A percentile compares a stretch with the other conserved stretches of the same genome.
Evolutionary conservation across 2,888 invertebrate genomes (phyloP).

Genomic region (Chloroclystis v-ata): DNA sequence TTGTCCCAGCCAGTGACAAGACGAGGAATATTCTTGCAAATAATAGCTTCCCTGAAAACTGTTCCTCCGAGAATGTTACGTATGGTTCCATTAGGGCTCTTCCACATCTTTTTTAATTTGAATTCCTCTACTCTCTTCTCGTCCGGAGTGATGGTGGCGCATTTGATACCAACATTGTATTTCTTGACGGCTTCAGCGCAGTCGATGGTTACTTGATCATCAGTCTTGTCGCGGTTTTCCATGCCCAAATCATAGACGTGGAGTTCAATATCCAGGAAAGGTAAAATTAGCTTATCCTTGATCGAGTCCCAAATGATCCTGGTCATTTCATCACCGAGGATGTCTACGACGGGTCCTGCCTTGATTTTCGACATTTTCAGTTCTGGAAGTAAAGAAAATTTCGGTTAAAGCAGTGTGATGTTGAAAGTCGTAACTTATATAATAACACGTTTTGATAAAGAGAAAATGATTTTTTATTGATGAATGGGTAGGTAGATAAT

Average conservation of each 20-base stretch:
- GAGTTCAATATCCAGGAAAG: conserved; percentile 96
- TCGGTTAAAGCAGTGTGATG: too few species aligned
- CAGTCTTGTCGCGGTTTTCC: conserved; percentile 94
- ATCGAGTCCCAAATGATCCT: conserved; percentile 99
- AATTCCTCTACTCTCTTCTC: conserved; percentile 96
- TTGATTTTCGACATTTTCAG: conserved; percentile 81
- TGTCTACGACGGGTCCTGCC: conserved; percentile 93
- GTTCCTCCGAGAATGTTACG: conserved; percentile 92
- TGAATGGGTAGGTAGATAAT: too few species aligned
- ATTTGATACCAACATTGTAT: conserved; percentile 99
- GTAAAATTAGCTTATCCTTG: conserved; percentile 96
- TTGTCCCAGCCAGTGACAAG: conserved; percentile 96
- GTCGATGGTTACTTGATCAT: conserved; percentile 97
- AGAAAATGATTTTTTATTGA: too few species aligned
- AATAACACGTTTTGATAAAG: too few species aligned
- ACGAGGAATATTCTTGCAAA: conserved; percentile 95
- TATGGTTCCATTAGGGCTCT: conserved; percentile 92
- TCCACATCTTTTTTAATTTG: conserved; percentile 93
- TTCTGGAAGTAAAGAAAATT: conserved; percentile 14
- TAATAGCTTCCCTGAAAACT: conserved; percentile 91
- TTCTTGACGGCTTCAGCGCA: conserved; percentile 97
- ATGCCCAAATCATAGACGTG: conserved; percentile 97
- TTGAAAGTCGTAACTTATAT: too few species aligned
- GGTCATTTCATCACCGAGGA: conserved; percentile 97
- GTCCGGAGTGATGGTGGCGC: conserved; percentile 99